phyloP scores from a whole-genome alignment of 2,888 invertebrate species.

The Pyrgus malvae region DNA sequence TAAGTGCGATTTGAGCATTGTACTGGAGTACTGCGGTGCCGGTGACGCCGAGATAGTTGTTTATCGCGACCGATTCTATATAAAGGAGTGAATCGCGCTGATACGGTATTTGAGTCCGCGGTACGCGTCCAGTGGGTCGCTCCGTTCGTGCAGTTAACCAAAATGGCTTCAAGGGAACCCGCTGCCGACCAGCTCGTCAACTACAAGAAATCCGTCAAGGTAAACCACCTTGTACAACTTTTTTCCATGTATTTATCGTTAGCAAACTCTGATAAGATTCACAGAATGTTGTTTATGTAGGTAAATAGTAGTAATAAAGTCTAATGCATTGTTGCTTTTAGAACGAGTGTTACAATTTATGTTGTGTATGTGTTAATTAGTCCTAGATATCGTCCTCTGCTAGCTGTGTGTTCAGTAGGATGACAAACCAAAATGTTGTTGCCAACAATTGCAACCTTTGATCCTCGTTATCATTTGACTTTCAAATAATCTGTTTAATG shows the following conservation, averaged over 20 bases:
- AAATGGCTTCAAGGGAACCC: conserved; percentile 81
- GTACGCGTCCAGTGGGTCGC: conserved; percentile 60
- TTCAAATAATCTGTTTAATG: conserved; percentile 5
- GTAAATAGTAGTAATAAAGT: no score
- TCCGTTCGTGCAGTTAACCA: conserved; percentile 36
- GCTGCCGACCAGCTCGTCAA: conserved; percentile 84
- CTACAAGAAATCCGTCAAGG: conserved; percentile 83
- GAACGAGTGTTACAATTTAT: no score
- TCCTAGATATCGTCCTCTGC: not conserved
- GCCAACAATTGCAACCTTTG: conserved; percentile 14
- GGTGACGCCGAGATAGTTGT: conserved; percentile 59
- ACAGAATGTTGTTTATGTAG: not conserved
- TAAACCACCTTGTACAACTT: conserved; percentile 49
- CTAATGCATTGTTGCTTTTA: no score
- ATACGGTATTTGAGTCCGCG: conserved; percentile 55
- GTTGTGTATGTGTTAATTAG: not conserved
- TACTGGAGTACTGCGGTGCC: conserved; percentile 43
- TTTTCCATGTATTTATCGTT: not conserved
- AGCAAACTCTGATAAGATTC: not conserved
- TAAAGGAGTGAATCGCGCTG: conserved; percentile 44
- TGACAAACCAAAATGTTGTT: conserved; percentile 1
- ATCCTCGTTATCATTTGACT: conserved; percentile 16
- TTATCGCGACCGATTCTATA: conserved; percentile 63
- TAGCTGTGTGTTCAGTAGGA: not conserved
- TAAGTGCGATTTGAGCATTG: not conserved